A percentile compares a stretch with the other conserved stretches of the same genome.
phyloP scores from a whole-genome alignment of 1,140 invertebrate species.

The Varroa destructor region DNA sequence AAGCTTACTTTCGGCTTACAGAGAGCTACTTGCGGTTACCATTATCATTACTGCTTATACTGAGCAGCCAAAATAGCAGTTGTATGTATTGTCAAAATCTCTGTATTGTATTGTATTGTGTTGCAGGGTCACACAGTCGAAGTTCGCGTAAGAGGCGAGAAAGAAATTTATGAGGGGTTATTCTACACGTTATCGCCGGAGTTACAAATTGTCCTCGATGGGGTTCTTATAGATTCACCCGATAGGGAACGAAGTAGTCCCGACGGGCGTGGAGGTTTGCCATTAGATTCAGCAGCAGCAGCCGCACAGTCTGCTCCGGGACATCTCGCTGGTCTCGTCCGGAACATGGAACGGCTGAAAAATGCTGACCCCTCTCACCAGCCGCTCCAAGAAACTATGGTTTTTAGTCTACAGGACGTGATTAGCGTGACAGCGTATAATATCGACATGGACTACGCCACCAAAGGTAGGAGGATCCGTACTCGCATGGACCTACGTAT shows the following conservation, averaged over 20 bases:
- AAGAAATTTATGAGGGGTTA: slow-evolving; percentile 13
- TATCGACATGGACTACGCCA: slow-evolving; percentile 15
- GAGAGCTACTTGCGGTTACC: too few species aligned
- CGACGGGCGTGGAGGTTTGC: too few species aligned
- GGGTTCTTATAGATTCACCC: neutral
- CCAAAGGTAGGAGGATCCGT: neutral
- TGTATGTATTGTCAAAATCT: too few species aligned
- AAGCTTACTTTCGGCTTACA: too few species aligned
- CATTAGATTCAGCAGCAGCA: neutral
- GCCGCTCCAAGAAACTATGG: slow-evolving; percentile 14
- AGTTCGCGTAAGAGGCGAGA: slow-evolving; percentile 14
- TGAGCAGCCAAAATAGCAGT: too few species aligned
- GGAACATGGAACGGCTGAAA: slow-evolving; percentile 6
- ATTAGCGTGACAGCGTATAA: slow-evolving; percentile 19
- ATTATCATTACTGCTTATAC: too few species aligned
- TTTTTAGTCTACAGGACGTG: slow-evolving; percentile 4
- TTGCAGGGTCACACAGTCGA: slow-evolving; percentile 16
- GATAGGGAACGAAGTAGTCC: neutral
- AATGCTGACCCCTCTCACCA: neutral
- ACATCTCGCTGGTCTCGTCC: neutral
- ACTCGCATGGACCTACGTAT: too few species aligned
- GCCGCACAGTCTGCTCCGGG: neutral
- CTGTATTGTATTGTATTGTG: too few species aligned
- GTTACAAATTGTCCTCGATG: neutral
- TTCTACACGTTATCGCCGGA: neutral